Percentiles rank a stretch among this genome's conserved stretches.
Evolutionary conservation across 2,888 invertebrate genomes (phyloP).

Genomic region (Drosophila nr. medialis): DNA sequence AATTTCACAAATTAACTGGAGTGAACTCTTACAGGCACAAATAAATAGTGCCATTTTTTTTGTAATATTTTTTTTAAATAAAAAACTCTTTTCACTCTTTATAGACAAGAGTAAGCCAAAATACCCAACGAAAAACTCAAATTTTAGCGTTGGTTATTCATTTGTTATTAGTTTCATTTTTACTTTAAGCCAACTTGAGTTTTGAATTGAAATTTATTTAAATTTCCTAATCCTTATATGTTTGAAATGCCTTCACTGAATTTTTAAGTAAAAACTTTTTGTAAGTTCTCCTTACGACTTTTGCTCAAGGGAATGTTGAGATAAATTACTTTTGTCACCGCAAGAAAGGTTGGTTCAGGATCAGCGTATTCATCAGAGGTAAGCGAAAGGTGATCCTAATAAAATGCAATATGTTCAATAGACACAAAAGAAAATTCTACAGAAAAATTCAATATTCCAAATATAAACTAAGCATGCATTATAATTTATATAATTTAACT

Average conservation of each 20-base stretch:
- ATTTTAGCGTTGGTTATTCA: background rate
- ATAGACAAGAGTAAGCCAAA: background rate
- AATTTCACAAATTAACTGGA: background rate
- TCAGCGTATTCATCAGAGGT: accelerated
- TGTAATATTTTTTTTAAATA: background rate
- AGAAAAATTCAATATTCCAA: background rate
- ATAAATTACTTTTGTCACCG: background rate
- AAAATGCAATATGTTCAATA: background rate
- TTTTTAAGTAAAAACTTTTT: background rate
- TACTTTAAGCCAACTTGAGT: background rate
- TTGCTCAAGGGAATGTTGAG: background rate
- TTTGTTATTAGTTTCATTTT: background rate
- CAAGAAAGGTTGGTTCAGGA: background rate
- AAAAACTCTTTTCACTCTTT: background rate
- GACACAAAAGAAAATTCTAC: background rate
- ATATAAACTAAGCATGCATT: background rate
- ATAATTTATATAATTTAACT: background rate
- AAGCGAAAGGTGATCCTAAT: background rate
- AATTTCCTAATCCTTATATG: accelerated
- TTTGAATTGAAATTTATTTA: background rate
- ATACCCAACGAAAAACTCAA: background rate
- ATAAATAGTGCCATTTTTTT: background rate
- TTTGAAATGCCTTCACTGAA: background rate
- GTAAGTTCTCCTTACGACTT: background rate
- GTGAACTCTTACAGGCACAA: background rate